Percentiles rank a stretch among this genome's conserved stretches.
Conservation (phyloP, 2,113 vertebrate genomes). For the Malurus cyaneus region DNA sequence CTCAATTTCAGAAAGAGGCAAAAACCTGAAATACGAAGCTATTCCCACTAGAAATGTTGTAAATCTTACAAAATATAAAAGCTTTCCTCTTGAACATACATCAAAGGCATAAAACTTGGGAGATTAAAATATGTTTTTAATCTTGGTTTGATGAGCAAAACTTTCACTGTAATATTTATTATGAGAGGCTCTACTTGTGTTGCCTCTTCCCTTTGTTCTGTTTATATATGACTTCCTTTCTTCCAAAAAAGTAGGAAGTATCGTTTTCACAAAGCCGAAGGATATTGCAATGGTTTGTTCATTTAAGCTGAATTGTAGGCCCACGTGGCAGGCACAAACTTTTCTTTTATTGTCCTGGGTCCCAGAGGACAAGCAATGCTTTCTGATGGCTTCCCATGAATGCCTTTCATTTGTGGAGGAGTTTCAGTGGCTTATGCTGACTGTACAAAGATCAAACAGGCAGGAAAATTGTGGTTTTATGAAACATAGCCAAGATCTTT, state of each 20-base stretch:
- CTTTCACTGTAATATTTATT: slow-evolving; percentile 73
- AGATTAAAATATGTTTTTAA: slow-evolving; percentile 78
- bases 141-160: slow-evolving; percentile 76
- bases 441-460: slow-evolving; percentile 64
- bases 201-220: slow-evolving; percentile 78
- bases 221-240: slow-evolving; percentile 70
- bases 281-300: slow-evolving; percentile 57
- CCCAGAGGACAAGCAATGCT: slow-evolving; percentile 32
- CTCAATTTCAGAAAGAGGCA: slow-evolving; percentile 34
- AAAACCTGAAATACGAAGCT: slow-evolving; percentile 34
- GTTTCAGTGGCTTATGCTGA: slow-evolving; percentile 55
- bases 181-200: slow-evolving; percentile 75
- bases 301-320: slow-evolving; percentile 51
- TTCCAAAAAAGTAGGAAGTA: slow-evolving; percentile 69
- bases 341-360: slow-evolving; percentile 57
- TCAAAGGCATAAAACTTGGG: slow-evolving; percentile 72
- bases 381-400: slow-evolving; percentile 60
- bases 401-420: slow-evolving; percentile 57
- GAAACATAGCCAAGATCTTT: slow-evolving; percentile 26
- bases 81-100: slow-evolving; percentile 69
- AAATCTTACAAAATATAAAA: slow-evolving; percentile 68
- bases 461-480: slow-evolving; percentile 59
- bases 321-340: slow-evolving; percentile 48
- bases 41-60: slow-evolving; percentile 61
- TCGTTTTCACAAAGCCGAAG: slow-evolving; percentile 57